Base-by-base conservation (phyloP, 2,888 invertebrate genomes). In the Enchytraeus crypticus region DNA sequence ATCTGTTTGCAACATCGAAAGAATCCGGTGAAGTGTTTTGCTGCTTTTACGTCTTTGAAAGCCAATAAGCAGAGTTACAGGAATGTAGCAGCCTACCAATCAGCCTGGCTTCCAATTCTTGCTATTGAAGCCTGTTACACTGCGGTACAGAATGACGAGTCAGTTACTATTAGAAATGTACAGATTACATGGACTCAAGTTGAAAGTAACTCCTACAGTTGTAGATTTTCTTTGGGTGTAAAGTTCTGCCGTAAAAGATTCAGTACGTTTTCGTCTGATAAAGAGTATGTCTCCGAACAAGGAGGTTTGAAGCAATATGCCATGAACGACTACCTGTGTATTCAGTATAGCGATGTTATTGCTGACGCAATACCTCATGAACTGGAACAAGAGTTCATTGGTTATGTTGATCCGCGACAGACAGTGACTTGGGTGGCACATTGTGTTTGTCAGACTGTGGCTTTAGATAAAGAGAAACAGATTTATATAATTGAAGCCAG, bases 1-100 rank as follows among this genome's bases (percentile, higher is more conserved):
- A 61, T 77, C 11, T 76, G 77, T 66, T 47, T 76, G 32, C 72
- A 76, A 62, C 77, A 77, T 64, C 55, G 66, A 21, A 29, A 51
- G 18, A 58, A 64, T 55, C 65, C 67, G 21, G 30, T 70, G 1
- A 55, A 55, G 1, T 74, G 74, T 60, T 76, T 76, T 57, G 33
- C 64, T 14, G 51, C 21, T 4, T 23, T 45, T 3, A 53, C 59
- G 1, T 46, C 51, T 18, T 38, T 38, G 11, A 53, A 54, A 47
- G 67, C 67, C 5, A 56, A 69, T 5, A 62, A 64, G 45, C 47
- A 57, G 14, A 69, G 60, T 4, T 71, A 72, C 59, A 49, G 53
- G 18, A 70, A 72, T 58, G 64, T 70, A 54, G 54, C 53, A 1
- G 63, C 63, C 3, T 77, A 74, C 58, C 65, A 69, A 61, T 68